phyloP scores from a whole-genome alignment of 2,113 vertebrate genomes.

The Rhynchomys soricoides region DNA sequence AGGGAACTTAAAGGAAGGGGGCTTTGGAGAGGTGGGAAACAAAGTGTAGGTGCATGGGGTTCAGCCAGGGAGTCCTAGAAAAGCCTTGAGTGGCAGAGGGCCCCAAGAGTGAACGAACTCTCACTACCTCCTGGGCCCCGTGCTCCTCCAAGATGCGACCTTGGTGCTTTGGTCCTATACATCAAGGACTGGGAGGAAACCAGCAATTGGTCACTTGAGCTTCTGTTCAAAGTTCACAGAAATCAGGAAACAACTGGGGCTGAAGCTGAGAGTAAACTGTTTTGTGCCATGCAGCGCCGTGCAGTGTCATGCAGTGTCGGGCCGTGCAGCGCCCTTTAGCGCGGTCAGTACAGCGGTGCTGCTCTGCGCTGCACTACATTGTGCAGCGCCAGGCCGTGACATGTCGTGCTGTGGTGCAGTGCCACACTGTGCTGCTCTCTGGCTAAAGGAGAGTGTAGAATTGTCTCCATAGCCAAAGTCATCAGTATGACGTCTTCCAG shows the following conservation, averaged over 20 bases:
- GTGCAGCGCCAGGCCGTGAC: too few relatives aligned
- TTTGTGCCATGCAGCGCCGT: rapidly evolving
- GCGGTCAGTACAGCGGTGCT: too few relatives aligned
- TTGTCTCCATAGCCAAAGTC: background rate
- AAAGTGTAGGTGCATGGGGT: background rate
- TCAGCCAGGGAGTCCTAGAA: background rate
- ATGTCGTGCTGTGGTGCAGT: too few relatives aligned
- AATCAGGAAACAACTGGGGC: background rate
- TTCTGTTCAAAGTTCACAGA: background rate
- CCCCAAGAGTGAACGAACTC: background rate
- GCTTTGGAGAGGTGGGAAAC: background rate
- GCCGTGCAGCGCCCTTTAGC: too few relatives aligned
- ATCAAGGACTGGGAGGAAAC: background rate
- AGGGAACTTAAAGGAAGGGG: background rate
- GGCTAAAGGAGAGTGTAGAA: background rate
- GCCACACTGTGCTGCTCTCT: background rate
- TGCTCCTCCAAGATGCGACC: background rate
- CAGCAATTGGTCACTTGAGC: background rate
- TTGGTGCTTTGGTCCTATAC: background rate
- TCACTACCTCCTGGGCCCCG: too few relatives aligned
- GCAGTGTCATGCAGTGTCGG: too few relatives aligned
- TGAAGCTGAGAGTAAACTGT: background rate
- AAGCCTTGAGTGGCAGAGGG: background rate
- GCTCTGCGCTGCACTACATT: background rate
- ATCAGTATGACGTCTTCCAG: background rate